Percentiles rank a stretch among this genome's conserved stretches.
phyloP scores from a whole-genome alignment of 35 echinoderm and acorn worm species.

The Lytechinus variegatus region DNA sequence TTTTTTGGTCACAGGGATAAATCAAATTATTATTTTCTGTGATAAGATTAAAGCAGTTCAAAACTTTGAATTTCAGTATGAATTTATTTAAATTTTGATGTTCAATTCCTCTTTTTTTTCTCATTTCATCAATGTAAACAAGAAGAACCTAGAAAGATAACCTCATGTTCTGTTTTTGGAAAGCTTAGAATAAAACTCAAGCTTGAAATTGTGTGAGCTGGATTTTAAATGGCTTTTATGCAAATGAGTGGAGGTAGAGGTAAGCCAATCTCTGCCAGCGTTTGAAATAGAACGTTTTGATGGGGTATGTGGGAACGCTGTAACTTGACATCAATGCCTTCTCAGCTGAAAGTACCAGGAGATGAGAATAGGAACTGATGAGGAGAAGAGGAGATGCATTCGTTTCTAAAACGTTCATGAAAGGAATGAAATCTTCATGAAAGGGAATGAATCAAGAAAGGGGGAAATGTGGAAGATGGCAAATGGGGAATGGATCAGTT shows the following conservation, averaged over 20 bases:
- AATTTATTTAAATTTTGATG: no score
- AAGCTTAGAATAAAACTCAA: background rate
- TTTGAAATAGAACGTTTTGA: background rate
- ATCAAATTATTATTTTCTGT: no score
- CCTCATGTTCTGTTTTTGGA: background rate
- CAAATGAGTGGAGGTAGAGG: background rate
- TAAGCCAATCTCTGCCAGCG: background rate
- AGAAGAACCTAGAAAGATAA: no score
- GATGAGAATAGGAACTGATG: background rate
- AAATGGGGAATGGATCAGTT: constrained; percentile 10
- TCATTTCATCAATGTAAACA: no score
- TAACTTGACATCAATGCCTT: background rate
- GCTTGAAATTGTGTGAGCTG: background rate
- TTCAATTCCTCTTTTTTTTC: no score
- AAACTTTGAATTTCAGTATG: no score
- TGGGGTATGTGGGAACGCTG: background rate
- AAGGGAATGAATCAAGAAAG: constrained; percentile 7
- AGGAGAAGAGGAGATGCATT: background rate
- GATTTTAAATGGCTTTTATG: background rate
- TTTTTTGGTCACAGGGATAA: no score
- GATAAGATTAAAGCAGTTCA: no score
- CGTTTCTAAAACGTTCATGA: background rate
- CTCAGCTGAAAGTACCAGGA: background rate
- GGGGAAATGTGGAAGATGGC: background rate
- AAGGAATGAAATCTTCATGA: background rate